Conservation (phyloP, 2,113 vertebrate genomes). For the Zosterops borbonicus region DNA sequence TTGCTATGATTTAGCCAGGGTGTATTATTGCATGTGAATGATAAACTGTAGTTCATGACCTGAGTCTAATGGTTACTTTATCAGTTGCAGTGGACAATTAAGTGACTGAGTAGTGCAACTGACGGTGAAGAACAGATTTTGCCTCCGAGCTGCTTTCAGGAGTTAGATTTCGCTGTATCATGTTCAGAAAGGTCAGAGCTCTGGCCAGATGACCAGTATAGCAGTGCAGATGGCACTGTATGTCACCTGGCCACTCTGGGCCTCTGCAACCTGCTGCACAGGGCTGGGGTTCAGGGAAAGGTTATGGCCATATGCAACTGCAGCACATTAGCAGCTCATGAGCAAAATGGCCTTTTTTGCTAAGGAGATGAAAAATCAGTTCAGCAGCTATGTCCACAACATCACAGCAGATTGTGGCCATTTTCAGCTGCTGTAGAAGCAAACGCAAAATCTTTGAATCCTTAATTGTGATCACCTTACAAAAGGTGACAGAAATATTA, state of each 20-base stretch:
- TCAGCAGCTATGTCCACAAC: not conserved
- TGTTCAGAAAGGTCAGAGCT: constrained; percentile 82
- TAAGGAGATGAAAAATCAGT: constrained; percentile 1
- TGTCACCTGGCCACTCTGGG: constrained; percentile 77
- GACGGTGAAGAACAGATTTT: constrained; percentile 81
- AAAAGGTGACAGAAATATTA: not conserved
- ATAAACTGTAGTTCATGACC: constrained; percentile 74
- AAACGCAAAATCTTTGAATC: not conserved
- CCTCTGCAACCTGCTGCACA: constrained; percentile 75
- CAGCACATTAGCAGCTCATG: not conserved
- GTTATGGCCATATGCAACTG: constrained; percentile 70
- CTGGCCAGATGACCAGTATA: constrained; percentile 81
- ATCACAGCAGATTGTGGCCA: not conserved
- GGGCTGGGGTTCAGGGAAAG: constrained; percentile 76
- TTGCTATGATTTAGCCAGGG: constrained; percentile 28
- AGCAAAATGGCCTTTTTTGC: constrained; percentile 11
- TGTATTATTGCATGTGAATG: constrained; percentile 53
- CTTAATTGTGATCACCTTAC: not conserved
- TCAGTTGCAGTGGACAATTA: constrained; percentile 78
- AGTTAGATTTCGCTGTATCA: constrained; percentile 82
- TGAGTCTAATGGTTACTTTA: constrained; percentile 77
- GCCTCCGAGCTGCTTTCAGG: constrained; percentile 79
- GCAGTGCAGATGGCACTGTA: constrained; percentile 76
- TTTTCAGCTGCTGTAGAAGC: not conserved
- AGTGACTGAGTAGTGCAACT: constrained; percentile 71